These are phyloP conservation scores for Agonum fuliginosum DNA, from an alignment of 2,888 invertebrate genomes.

Conservation along the genomic window DNA sequence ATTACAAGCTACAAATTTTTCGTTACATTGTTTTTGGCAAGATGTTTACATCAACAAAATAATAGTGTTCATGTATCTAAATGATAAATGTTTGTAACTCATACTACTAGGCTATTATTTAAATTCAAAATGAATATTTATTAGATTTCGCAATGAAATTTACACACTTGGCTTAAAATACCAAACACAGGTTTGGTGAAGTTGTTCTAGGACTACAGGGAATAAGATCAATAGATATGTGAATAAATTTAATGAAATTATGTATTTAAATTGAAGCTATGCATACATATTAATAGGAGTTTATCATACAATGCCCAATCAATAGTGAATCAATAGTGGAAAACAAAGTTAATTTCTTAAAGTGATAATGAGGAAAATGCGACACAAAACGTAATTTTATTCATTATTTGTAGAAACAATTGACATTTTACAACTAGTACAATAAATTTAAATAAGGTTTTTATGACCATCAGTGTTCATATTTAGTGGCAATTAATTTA, in stretches of 20 bases:
- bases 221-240: conserved; percentile 15
- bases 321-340: neutral
- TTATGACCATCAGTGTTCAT: no score
- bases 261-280: conserved; percentile 32
- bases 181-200: conserved; percentile 23
- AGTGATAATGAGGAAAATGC: neutral
- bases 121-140: conserved; percentile 30
- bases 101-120: conserved; percentile 4
- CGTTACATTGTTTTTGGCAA: neutral
- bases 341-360: neutral
- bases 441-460: no score
- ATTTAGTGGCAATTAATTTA: no score
- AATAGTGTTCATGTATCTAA: conserved; percentile 10
- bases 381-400: no score
- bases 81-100: conserved; percentile 7
- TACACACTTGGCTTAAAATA: neutral
- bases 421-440: no score
- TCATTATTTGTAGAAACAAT: no score
- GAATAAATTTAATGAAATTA: conserved; percentile 25
- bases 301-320: conserved; percentile 17
- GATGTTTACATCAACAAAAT: neutral
- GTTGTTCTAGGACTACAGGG: neutral
- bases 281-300: neutral
- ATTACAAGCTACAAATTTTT: neutral
- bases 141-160: conserved; percentile 24